Percentiles rank a stretch among this genome's conserved stretches.
phyloP scores from a whole-genome alignment of 2,888 invertebrate genomes.

The Lasioglossum pauxillum region DNA sequence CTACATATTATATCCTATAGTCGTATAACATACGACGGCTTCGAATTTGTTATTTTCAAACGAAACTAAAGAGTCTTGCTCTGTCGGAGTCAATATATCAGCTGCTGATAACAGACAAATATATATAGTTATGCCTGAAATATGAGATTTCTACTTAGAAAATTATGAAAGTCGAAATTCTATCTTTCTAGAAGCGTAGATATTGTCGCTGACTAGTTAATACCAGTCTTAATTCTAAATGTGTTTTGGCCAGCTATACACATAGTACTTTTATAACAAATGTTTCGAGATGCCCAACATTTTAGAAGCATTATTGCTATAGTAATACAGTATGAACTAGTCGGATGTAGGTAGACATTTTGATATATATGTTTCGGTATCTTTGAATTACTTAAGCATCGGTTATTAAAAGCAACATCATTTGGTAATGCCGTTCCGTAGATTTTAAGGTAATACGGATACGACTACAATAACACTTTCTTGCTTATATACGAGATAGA shows the following conservation, averaged over 20 bases:
- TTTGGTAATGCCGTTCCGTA: not conserved
- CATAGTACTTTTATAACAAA: not conserved
- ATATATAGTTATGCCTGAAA: not conserved
- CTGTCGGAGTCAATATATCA: not conserved
- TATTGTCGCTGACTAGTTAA: not conserved
- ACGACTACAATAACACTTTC: not conserved
- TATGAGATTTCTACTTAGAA: not conserved
- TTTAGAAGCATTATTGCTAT: not conserved
- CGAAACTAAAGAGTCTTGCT: not conserved
- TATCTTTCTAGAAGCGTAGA: not conserved
- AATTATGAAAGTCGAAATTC: not conserved
- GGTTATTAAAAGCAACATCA: not conserved
- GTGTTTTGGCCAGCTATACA: not conserved
- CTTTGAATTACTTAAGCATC: not conserved
- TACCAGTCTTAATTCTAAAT: conserved; percentile 1
- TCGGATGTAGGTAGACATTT: not conserved
- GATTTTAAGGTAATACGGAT: not conserved
- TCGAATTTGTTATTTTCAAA: not conserved
- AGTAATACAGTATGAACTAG: not conserved
- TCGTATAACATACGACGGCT: not conserved
- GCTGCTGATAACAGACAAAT: not conserved
- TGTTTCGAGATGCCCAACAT: not conserved
- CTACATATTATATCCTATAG: not conserved
- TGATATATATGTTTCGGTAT: not conserved
- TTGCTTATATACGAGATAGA: no score